phyloP scores from a whole-genome alignment of 2,797 vertebrate species.

The Ataeniobius toweri region DNA sequence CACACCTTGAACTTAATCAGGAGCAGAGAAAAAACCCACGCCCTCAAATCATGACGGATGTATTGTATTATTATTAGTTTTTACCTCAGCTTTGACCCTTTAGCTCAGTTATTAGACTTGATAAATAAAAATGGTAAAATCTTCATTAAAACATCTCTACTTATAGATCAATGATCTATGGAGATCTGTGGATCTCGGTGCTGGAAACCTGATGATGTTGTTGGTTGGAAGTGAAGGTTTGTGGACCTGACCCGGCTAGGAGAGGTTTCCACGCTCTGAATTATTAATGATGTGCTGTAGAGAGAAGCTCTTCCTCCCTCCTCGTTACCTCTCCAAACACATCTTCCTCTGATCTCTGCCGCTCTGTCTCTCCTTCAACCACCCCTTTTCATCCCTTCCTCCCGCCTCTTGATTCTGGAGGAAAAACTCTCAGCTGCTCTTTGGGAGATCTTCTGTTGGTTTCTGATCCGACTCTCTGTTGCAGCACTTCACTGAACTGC shows the following conservation, averaged over 20 bases:
- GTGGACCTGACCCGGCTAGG: slow-evolving; percentile 11
- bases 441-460: not conserved
- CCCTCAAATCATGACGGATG: too few species aligned
- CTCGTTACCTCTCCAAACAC: slow-evolving; percentile 10
- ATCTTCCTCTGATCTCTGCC: slow-evolving; percentile 12
- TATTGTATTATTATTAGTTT: too few species aligned
- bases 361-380: slow-evolving; percentile 1
- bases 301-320: slow-evolving; percentile 39
- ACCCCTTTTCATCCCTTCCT: not conserved
- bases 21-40: too few species aligned
- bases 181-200: not conserved
- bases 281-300: slow-evolving; percentile 61
- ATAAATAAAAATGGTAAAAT: too few species aligned
- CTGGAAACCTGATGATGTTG: not conserved
- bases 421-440: slow-evolving; percentile 19
- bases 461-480: too few species aligned
- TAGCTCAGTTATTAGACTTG: too few species aligned
- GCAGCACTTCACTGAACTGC: too few species aligned
- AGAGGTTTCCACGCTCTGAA: slow-evolving; percentile 49
- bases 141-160: too few species aligned
- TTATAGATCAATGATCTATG: too few species aligned
- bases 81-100: too few species aligned
- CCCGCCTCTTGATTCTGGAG: not conserved
- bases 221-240: slow-evolving; percentile 14
- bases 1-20: too few species aligned